Conservation (phyloP, 2,113 vertebrate genomes). For the Lucifuga dentata region DNA sequence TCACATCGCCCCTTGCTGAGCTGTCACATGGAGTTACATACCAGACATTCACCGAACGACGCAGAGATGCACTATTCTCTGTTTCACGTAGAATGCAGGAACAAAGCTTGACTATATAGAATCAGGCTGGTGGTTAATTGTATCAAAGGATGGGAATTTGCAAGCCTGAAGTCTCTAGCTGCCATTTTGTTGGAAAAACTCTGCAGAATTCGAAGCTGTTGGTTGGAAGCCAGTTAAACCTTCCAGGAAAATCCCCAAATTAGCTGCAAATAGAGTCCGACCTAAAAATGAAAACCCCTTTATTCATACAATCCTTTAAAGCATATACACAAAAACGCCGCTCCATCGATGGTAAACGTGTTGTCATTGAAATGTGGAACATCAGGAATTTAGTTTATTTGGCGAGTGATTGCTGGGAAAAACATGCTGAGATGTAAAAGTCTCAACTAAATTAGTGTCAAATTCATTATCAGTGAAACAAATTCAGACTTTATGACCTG, state of each 20-base stretch:
- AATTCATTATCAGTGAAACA: conserved; percentile 5
- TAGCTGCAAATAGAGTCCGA: conserved; percentile 61
- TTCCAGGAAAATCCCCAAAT: conserved; percentile 60
- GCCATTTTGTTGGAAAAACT: conserved; percentile 47
- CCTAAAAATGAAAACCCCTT: conserved; percentile 52
- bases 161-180: neutral
- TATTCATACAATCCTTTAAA: conserved; percentile 34
- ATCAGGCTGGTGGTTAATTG: neutral
- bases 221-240: conserved; percentile 64
- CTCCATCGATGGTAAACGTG: conserved; percentile 30
- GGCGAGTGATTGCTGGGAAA: no score
- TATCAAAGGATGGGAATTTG: conserved; percentile 5
- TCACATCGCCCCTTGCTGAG: conserved; percentile 60
- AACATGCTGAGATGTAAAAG: no score
- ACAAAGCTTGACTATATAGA: conserved; percentile 31
- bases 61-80: conserved; percentile 59
- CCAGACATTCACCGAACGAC: conserved; percentile 56
- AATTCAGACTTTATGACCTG: neutral
- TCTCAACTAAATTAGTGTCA: neutral
- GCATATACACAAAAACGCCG: conserved; percentile 24
- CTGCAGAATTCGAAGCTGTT: conserved; percentile 38
- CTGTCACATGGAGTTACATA: conserved; percentile 73
- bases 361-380: conserved; percentile 19
- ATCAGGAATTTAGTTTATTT: neutral
- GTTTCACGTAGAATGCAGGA: conserved; percentile 34